Evolutionary conservation across 37 sponge, comb jelly and placozoan genomes (phyloP).

Genomic region (Amphimedon queenslandica): DNA sequence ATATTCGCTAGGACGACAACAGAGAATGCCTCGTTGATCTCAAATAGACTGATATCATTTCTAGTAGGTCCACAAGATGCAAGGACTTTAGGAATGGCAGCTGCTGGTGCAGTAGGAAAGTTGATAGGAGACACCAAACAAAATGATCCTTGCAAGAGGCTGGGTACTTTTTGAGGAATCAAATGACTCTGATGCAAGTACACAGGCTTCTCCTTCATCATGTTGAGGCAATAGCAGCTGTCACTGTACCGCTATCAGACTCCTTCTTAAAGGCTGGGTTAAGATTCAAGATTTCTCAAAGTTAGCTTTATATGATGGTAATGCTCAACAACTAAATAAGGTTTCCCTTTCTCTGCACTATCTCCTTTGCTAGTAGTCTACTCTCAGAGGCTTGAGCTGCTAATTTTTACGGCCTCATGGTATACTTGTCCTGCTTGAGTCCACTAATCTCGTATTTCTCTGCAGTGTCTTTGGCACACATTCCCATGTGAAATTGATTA

Average conservation of each 20-base stretch:
- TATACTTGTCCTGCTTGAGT: constrained; percentile 92
- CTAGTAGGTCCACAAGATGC: constrained; percentile 51
- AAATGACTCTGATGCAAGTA: constrained; percentile 79
- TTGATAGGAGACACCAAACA: constrained; percentile 96
- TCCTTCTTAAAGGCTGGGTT: constrained; percentile 82
- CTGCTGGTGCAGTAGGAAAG: constrained; percentile 97
- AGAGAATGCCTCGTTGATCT: constrained; percentile 98
- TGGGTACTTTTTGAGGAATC: constrained; percentile 31
- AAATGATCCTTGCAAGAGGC: constrained; percentile 89
- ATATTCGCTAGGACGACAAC: constrained; percentile 92
- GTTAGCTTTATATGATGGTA: constrained; percentile 74
- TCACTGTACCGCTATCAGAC: constrained; percentile 80
- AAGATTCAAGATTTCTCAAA: constrained; percentile 76
- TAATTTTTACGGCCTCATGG: constrained; percentile 71
- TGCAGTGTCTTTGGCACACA: constrained; percentile 95
- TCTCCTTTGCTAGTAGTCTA: constrained; percentile 66
- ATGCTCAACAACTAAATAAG: constrained; percentile 63
- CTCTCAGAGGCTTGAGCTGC: constrained; percentile 66
- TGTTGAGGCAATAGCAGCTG: constrained; percentile 95
- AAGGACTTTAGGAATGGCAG: constrained; percentile 82
- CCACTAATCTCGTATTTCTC: constrained; percentile 57
- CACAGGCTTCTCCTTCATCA: constrained; percentile 95
- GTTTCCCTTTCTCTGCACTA: constrained; percentile 69
- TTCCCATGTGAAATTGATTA: constrained; percentile 94
- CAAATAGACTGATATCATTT: constrained; percentile 85